These are phyloP conservation scores for Blastobasis lacticolella DNA, from an alignment of 2,888 invertebrate genomes.

Conservation along the genomic window DNA sequence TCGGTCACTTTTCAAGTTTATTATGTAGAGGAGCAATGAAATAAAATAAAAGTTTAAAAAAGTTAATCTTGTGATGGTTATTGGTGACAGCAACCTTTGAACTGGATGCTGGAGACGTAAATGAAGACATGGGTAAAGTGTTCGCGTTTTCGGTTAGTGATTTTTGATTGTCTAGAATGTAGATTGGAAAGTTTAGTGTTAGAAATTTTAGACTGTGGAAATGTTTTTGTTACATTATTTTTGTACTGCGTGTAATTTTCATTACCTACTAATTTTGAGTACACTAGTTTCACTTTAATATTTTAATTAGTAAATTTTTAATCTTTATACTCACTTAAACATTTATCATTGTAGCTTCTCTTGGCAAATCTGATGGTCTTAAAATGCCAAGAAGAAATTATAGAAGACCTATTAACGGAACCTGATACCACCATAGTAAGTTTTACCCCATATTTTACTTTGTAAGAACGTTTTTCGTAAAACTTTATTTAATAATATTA, in stretches of 20 bases:
- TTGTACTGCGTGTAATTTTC: background rate
- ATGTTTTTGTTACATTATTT: too few relatives aligned
- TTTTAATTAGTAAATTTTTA: too few relatives aligned
- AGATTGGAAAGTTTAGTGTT: background rate
- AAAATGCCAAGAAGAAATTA: slow-evolving; percentile 44
- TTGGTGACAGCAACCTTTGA: slow-evolving; percentile 24
- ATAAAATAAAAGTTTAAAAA: slow-evolving; percentile 4
- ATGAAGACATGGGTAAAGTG: slow-evolving; percentile 39
- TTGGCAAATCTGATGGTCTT: slow-evolving; percentile 47
- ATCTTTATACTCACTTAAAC: background rate
- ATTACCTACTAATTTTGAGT: too few relatives aligned
- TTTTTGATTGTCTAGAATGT: background rate
- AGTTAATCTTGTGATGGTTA: slow-evolving; percentile 16
- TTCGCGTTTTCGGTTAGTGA: slow-evolving; percentile 44
- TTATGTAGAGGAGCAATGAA: slow-evolving; percentile 18
- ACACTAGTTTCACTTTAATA: too few relatives aligned
- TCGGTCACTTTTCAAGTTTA: slow-evolving; percentile 37
- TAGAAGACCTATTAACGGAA: slow-evolving; percentile 19
- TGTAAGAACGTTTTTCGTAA: too few relatives aligned
- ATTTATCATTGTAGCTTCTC: slow-evolving; percentile 38
- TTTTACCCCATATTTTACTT: slow-evolving; percentile 8
- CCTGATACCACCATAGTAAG: slow-evolving; percentile 35
- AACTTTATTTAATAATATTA: too few relatives aligned
- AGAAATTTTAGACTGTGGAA: too few relatives aligned
- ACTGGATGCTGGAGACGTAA: slow-evolving; percentile 14